Percentiles rank a stretch among this genome's conserved stretches.
Conservation (phyloP, 2,888 invertebrate species). For the Ophion obscuratus region DNA sequence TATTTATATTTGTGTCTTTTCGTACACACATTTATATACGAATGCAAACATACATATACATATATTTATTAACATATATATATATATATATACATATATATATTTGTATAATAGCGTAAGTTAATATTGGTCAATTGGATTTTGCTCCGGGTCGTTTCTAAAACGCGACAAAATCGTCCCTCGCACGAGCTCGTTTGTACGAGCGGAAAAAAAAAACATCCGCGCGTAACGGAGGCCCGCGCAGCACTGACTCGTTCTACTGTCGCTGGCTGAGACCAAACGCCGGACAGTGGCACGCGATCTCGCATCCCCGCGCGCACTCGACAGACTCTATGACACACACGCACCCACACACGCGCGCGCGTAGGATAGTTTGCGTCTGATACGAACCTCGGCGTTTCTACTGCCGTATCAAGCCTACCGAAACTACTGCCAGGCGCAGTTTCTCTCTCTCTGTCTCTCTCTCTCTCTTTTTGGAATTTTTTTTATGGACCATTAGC, state of each 20-base stretch:
- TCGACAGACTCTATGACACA: conserved; percentile 27
- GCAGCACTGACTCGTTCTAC: conserved; percentile 80
- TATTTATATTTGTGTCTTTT: conserved; percentile 6
- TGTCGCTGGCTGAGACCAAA: conserved; percentile 53
- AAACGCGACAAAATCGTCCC: background rate
- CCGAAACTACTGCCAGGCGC: conserved; percentile 16
- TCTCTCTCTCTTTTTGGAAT: background rate
- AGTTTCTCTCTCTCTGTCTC: background rate
- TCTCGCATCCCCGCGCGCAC: conserved; percentile 53
- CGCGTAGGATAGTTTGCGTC: conserved; percentile 6
- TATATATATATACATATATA: conserved; percentile 2
- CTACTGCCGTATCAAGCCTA: conserved; percentile 46
- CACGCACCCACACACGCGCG: conserved; percentile 1
- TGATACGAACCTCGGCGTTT: conserved; percentile 44
- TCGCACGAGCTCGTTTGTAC: conserved; percentile 28
- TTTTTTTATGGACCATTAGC: too few species aligned
- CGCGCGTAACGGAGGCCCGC: conserved; percentile 80
- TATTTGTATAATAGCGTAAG: background rate
- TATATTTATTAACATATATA: conserved; percentile 17
- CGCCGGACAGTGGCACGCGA: conserved; percentile 61
- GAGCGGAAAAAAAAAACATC: conserved; percentile 73
- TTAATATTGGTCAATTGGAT: conserved; percentile 7
- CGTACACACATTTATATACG: background rate
- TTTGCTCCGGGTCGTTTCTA: background rate
- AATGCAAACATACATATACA: background rate